These are phyloP conservation scores for Rhamnusium bicolor DNA, from an alignment of 2,888 invertebrate species.

Conservation along the genomic window DNA sequence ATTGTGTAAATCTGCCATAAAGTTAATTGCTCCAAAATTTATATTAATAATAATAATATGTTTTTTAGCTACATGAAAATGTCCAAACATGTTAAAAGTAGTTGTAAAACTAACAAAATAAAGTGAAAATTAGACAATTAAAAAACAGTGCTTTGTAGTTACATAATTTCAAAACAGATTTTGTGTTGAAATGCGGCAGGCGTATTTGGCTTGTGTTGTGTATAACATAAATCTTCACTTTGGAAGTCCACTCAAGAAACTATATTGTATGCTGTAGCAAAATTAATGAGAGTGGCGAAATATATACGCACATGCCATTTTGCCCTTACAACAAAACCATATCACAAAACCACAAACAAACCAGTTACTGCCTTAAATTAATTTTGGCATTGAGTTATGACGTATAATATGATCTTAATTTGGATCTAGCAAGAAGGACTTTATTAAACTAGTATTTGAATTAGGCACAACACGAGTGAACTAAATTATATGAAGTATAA, in stretches of 20 bases:
- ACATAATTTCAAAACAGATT: too few species aligned
- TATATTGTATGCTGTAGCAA: slow-evolving; percentile 7
- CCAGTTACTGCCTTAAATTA: slow-evolving; percentile 21
- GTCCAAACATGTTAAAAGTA: too few species aligned
- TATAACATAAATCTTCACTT: slow-evolving; percentile 25
- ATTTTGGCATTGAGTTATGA: slow-evolving; percentile 26
- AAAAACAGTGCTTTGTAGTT: too few species aligned
- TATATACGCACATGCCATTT: slow-evolving; percentile 21
- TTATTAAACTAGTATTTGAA: slow-evolving; percentile 27
- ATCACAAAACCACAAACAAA: slow-evolving; percentile 23
- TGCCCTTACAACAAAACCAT: slow-evolving; percentile 10
- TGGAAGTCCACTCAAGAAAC: slow-evolving; percentile 15
- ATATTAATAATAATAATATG: too few species aligned
- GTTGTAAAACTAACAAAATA: too few species aligned
- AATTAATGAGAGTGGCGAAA: slow-evolving; percentile 30
- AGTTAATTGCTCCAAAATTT: too few species aligned
- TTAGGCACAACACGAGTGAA: slow-evolving; percentile 1
- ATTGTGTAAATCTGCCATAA: too few species aligned
- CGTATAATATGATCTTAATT: slow-evolving; percentile 26
- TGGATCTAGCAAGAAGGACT: slow-evolving; percentile 16
- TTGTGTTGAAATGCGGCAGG: too few species aligned
- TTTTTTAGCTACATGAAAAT: too few species aligned
- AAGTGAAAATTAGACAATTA: too few species aligned
- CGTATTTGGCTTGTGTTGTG: neutral
- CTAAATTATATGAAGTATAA: slow-evolving; percentile 25